Evolutionary conservation across 2,113 vertebrate species (phyloP), one percentile per base, ranked within the genome.

Genomic region (Sardina pilchardus): DNA sequence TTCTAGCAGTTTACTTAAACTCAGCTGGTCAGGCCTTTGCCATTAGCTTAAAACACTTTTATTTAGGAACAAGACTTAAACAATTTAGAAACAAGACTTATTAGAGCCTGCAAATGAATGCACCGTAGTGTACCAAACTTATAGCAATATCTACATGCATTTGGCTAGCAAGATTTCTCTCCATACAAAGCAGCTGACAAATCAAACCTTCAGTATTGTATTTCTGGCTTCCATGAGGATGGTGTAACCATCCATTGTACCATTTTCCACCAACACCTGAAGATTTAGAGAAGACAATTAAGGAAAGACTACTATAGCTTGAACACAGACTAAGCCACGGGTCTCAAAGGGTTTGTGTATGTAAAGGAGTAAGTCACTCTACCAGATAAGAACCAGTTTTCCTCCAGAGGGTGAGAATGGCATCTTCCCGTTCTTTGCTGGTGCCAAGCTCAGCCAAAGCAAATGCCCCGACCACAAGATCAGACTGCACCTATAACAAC

Each of bases 201-300:
- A 30, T 80, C 85, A 84, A 47, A 96, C 97, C 83, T 92, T 91
- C 12, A 97, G 90, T 82, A 98, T 84, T 10, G 93, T 81, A 43
- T 96, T 93, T 91, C 96, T 95, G 86, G 96, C 97, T 21, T 97
- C 96, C 97, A 98, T 97, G 0, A 98, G 94, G 67, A 97, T 94
- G 85, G 93, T 93, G 90, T 97, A 96, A 0, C 97, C 96, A 26
- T 96, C 96, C 89, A 95, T 97, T 59, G 97, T 97, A 78, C 97
- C 97, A 24, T 96, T 97, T 91, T 98, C 97, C 44, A 98, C 92
- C 91, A 98, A 88, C 12, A 98, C 93, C 97, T 98, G 86, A 19
- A 82, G 81, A 26, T 24, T 42, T 53, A n/a, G 81, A 59, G 39
- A 56, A 26, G 8, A 71, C 34, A 34, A 59, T 10, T 6, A 47